Percentiles rank a stretch among this genome's conserved stretches.
Conservation (phyloP, 1,140 invertebrate genomes). For the Drosophila grimshawi region DNA sequence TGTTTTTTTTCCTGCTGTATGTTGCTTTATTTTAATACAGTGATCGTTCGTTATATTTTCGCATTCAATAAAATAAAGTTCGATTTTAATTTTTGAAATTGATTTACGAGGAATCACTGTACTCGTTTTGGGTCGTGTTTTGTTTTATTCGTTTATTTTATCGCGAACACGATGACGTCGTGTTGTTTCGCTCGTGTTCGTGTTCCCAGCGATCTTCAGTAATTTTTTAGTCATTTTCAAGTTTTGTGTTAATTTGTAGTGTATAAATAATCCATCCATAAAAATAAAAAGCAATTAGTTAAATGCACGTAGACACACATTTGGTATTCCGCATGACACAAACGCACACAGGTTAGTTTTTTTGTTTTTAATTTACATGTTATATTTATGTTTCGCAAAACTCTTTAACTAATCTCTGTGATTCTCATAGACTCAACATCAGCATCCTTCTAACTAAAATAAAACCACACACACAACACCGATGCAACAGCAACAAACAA, state of each 20-base stretch:
- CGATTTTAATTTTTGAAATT: too few relatives aligned
- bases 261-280: constrained; percentile 8
- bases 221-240: not conserved
- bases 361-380: constrained; percentile 7
- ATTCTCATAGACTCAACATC: constrained; percentile 26
- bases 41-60: too few relatives aligned
- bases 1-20: too few relatives aligned
- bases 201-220: not conserved
- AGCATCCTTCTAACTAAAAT: constrained; percentile 20
- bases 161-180: not conserved
- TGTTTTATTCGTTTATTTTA: not conserved
- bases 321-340: constrained; percentile 24
- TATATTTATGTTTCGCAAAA: constrained; percentile 5
- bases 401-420: constrained; percentile 37
- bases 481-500: constrained; percentile 30
- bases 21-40: too few relatives aligned
- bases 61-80: too few relatives aligned
- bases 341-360: constrained; percentile 38
- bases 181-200: not conserved
- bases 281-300: constrained; percentile 4
- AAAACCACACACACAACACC: constrained; percentile 17
- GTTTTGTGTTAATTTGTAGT: constrained; percentile 8
- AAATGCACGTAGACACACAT: constrained; percentile 24
- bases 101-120: not conserved
- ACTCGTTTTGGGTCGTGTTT: not conserved